A percentile compares a stretch with the other conserved stretches of the same genome.
These are phyloP conservation scores for Sebastes nivosus DNA, from an alignment of 2,797 vertebrate genomes.

Conservation along the genomic window DNA sequence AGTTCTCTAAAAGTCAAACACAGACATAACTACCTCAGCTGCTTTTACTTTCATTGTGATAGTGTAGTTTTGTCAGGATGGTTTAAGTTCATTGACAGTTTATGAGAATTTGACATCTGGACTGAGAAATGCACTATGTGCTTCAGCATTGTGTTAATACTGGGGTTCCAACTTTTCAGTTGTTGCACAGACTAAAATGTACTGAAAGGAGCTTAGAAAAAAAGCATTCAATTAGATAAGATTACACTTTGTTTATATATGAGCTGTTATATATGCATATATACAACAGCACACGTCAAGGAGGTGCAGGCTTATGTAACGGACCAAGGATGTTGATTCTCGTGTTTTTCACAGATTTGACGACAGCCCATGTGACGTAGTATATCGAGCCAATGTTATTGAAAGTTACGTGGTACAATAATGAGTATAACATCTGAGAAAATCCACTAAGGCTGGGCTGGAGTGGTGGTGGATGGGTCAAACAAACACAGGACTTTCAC, in stretches of 20 bases:
- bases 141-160: not conserved
- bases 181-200: not conserved
- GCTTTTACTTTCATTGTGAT: not conserved
- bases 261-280: not conserved
- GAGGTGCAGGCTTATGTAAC: not conserved
- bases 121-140: not conserved
- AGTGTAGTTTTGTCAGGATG: not conserved
- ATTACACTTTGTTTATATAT: not conserved
- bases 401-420: too few species aligned
- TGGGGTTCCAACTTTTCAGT: not conserved
- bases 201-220: not conserved
- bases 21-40: not conserved
- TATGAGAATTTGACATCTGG: conserved; percentile 1
- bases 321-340: not conserved
- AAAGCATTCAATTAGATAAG: not conserved
- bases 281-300: not conserved
- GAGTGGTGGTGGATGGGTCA: too few species aligned
- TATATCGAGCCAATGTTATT: fast-evolving
- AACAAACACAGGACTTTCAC: too few species aligned
- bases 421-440: fast-evolving
- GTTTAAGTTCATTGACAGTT: not conserved
- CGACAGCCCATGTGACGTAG: not conserved
- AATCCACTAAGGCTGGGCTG: too few species aligned
- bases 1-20: conserved; percentile 1
- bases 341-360: not conserved